Evolutionary conservation across 2,797 vertebrate species (phyloP).

Genomic region (Phrynocephalus vlangalii): DNA sequence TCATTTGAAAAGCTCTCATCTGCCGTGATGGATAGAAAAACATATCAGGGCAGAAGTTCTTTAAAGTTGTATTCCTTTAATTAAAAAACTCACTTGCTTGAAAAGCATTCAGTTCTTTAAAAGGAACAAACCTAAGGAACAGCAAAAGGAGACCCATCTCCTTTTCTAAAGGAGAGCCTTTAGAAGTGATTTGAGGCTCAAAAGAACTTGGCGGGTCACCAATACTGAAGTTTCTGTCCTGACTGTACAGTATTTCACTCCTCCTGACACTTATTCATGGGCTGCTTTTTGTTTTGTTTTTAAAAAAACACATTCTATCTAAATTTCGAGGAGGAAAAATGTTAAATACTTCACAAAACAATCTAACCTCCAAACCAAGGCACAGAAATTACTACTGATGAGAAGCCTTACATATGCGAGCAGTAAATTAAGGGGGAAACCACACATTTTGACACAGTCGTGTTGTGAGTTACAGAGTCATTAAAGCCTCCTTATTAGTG

Average conservation of each 20-base stretch:
- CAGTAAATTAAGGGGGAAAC: constrained; percentile 42
- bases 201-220: background rate
- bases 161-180: background rate
- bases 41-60: background rate
- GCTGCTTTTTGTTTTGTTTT: background rate
- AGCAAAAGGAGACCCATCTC: background rate
- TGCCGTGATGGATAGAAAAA: background rate
- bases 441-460: constrained; percentile 41
- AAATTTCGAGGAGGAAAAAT: constrained; percentile 11
- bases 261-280: constrained; percentile 27
- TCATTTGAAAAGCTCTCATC: background rate
- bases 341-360: constrained; percentile 20
- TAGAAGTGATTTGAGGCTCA: background rate
- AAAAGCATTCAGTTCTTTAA: background rate
- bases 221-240: background rate
- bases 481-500: constrained; percentile 19
- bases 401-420: constrained; percentile 14
- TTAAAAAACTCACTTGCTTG: background rate
- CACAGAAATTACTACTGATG: constrained; percentile 15
- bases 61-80: constrained; percentile 9
- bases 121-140: background rate
- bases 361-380: constrained; percentile 13
- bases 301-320: background rate
- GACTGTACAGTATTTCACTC: constrained; percentile 2
- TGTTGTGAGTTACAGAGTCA: constrained; percentile 22